These are phyloP conservation scores for Sphaerodactylus townsendi DNA, from an alignment of 2,113 vertebrate species.

Conservation along the genomic window DNA sequence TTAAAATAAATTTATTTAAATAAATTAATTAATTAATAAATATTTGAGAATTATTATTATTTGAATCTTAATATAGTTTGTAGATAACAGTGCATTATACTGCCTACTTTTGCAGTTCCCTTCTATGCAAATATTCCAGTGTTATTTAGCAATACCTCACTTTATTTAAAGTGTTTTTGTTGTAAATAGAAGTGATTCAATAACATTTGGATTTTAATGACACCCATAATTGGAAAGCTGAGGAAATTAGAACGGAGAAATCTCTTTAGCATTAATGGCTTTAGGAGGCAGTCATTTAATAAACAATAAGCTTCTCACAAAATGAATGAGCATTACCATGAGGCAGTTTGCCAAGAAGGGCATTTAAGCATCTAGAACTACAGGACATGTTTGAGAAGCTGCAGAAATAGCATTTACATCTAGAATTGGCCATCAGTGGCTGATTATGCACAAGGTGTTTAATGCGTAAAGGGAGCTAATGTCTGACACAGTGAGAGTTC, in stretches of 20 bases:
- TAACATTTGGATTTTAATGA: constrained; percentile 23
- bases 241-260: constrained; percentile 15
- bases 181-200: not conserved
- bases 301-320: constrained; percentile 16
- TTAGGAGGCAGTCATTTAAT: constrained; percentile 24
- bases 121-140: not conserved
- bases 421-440: not conserved
- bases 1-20: too few species aligned
- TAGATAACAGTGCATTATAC: not conserved
- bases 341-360: not conserved
- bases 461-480: too few species aligned
- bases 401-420: not conserved
- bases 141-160: too few species aligned
- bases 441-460: too few species aligned
- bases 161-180: not conserved
- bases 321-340: not conserved
- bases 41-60: too few species aligned
- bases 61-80: not conserved
- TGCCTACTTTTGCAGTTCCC: not conserved
- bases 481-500: too few species aligned
- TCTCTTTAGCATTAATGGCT: not conserved
- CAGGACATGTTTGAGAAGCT: constrained; percentile 14
- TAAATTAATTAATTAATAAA: too few species aligned
- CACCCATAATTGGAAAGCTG: constrained; percentile 43
- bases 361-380: not conserved